Evolutionary conservation across 2,113 vertebrate genomes (phyloP).

Genomic region (Petrocephalus microphthalmus): DNA sequence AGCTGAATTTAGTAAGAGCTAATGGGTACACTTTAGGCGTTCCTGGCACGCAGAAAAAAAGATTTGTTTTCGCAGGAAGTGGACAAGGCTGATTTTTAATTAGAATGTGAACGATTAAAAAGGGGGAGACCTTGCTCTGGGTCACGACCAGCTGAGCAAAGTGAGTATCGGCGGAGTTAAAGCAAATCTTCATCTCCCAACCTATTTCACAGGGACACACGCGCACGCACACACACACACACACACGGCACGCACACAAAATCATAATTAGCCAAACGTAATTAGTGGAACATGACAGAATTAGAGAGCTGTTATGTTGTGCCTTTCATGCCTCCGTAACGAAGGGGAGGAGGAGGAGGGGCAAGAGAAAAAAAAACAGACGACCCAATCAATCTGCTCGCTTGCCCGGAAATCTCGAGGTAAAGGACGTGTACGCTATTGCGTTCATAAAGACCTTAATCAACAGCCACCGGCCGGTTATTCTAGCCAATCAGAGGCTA

Average conservation of each 20-base stretch:
- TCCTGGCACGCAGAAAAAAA: constrained; percentile 30
- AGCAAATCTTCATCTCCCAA: constrained; percentile 43
- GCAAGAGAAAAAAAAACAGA: constrained; percentile 37
- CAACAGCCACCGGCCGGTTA: background rate
- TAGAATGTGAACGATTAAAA: constrained; percentile 62
- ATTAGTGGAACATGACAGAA: constrained; percentile 65
- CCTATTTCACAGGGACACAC: constrained; percentile 37
- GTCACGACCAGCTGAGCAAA: constrained; percentile 54
- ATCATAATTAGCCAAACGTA: constrained; percentile 63
- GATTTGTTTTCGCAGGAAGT: constrained; percentile 51
- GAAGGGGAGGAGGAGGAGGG: constrained; percentile 12
- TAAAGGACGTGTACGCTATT: background rate
- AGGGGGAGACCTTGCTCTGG: constrained; percentile 46
- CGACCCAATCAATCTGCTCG: constrained; percentile 38
- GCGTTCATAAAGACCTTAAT: background rate
- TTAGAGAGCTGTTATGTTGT: constrained; percentile 50
- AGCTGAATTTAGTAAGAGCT: background rate
- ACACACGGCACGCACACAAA: constrained; percentile 25
- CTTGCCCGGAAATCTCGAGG: background rate
- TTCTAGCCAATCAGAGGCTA: background rate
- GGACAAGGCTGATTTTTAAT: constrained; percentile 64
- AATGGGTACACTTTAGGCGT: constrained; percentile 28
- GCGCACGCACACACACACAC: background rate
- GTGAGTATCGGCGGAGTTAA: constrained; percentile 44
- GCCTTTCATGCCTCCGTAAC: constrained; percentile 58